Evolutionary conservation across 1,140 invertebrate species (phyloP).

Genomic region (Drosophila kanapiae): DNA sequence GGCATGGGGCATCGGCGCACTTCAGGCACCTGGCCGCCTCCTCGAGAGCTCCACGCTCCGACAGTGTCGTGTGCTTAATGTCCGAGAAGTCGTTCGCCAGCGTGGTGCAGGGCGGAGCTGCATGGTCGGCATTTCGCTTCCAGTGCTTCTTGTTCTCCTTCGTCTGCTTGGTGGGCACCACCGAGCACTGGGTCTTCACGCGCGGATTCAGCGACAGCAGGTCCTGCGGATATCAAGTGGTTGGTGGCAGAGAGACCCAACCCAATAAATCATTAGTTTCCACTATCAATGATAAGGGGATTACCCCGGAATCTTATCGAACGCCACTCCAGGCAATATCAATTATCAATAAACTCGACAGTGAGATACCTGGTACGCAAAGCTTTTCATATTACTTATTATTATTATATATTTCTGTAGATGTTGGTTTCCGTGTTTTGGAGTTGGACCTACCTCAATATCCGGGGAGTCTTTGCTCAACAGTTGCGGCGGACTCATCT

Average conservation of each 20-base stretch:
- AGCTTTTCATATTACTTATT: not conserved
- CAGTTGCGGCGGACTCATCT: constrained; percentile 85
- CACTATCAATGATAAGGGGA: not conserved
- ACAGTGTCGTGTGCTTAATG: constrained; percentile 98
- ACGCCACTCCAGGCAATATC: not conserved
- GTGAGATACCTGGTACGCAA: not conserved
- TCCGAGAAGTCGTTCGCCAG: constrained; percentile 97
- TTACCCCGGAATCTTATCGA: not conserved
- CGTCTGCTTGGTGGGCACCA: constrained; percentile 93
- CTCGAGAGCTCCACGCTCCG: constrained; percentile 95
- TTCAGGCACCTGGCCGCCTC: constrained; percentile 98
- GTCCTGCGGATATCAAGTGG: constrained; percentile 87
- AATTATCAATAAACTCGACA: not conserved
- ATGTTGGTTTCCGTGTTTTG: constrained; percentile 6
- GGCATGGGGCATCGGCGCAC: constrained; percentile 99
- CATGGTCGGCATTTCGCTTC: constrained; percentile 96
- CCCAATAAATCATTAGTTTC: not conserved
- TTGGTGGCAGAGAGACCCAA: too few species aligned
- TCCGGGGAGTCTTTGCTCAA: constrained; percentile 89
- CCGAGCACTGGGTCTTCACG: constrained; percentile 89
- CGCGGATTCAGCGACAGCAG: constrained; percentile 94
- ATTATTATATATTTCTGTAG: not conserved
- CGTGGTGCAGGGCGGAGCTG: constrained; percentile 89
- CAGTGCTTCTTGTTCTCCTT: constrained; percentile 96
- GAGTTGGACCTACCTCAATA: constrained; percentile 88